Base-by-base conservation (phyloP, 2,888 invertebrate genomes). In the Luperina nickerlii region DNA sequence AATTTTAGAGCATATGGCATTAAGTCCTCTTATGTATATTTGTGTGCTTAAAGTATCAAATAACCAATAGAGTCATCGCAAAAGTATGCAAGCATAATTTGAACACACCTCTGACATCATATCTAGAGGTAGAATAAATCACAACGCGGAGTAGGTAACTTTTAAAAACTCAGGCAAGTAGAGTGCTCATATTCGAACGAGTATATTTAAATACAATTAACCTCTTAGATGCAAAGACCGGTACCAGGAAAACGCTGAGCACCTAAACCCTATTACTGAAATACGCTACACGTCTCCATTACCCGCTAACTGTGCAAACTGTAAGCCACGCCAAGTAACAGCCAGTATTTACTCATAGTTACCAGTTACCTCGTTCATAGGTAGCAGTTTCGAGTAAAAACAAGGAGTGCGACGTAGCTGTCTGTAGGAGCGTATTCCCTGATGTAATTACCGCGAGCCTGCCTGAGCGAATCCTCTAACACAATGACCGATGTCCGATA, bases 361-460 rank as follows among this genome's bases (percentile, higher is more conserved):
- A 51, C 79, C 67, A 89, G 90, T 85, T 89, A 87, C 85, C 83
- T 88, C 68, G 79, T 84, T 79, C 76, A 84, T 74, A 84, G 84
- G 84, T 85, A 83, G 57, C 90, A 90, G 90, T 90, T 92, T 85
- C 88, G 91, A 91, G 91, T 93, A 93, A 95, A 94, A 95, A 94
- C 93, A 93, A 89, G 90, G 87, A 91, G 90, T 90, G 88, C 87
- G 81, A 71, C 84, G 90, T 90, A 90, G 89, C 90, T 80, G 79
- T 87, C 84, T 89, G 88, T 89, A 82, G 90, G 87, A 90, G 91
- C 90, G 93, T 95, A 95, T 96, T 96, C 96, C 96, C 96, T 94
- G 94, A 96, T 95, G 96, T 95, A 96, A 96, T 96, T 96, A 96
- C 93, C 87, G 91, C 83, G 91, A 92, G 92, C 93, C 92, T 92